Percentiles rank a stretch among this genome's conserved stretches.
Conservation (phyloP, 2,113 vertebrate genomes). For the Nothocercus julius region DNA sequence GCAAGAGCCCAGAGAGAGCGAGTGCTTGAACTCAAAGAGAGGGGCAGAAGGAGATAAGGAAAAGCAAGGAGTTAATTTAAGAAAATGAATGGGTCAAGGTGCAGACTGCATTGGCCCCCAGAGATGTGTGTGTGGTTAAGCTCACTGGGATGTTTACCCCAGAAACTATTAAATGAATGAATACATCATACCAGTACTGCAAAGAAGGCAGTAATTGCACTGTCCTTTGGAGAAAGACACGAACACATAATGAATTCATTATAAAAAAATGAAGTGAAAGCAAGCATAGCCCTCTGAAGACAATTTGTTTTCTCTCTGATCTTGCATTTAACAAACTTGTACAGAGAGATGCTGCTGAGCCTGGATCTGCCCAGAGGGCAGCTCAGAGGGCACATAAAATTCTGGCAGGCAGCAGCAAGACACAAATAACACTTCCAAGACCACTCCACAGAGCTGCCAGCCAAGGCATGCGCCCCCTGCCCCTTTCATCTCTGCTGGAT, state of each 20-base stretch:
- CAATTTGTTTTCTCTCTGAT: not conserved
- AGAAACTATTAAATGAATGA: not conserved
- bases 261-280: not conserved
- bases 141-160: not conserved
- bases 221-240: not conserved
- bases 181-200: rapidly evolving
- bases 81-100: not conserved
- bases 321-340: not conserved
- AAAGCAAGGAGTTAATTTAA: not conserved
- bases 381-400: not conserved
- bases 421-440: not conserved
- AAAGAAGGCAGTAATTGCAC: not conserved
- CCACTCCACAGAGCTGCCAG: not conserved
- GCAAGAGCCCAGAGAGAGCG: no score
- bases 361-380: not conserved
- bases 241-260: not conserved
- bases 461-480: rapidly evolving
- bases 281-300: not conserved
- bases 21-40: not conserved
- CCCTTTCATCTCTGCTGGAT: rapidly evolving
- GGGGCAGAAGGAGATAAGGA: no score
- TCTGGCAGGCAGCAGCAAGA: not conserved
- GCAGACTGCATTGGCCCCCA: not conserved
- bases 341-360: not conserved
- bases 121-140: not conserved